Evolutionary conservation across 2,113 vertebrate genomes (phyloP).

Genomic region (Morone chrysops): DNA sequence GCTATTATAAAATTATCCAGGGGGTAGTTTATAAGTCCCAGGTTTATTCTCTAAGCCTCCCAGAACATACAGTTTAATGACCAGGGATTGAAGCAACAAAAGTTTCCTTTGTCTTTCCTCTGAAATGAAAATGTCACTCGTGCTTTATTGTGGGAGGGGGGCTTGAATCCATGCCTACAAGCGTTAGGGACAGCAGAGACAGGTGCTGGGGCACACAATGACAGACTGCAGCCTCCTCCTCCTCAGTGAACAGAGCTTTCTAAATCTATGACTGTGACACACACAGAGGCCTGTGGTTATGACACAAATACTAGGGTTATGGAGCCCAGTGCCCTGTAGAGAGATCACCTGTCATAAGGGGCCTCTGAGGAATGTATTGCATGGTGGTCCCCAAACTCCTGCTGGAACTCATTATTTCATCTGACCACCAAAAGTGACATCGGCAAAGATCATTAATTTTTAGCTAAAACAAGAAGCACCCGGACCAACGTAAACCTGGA

Average conservation of each 20-base stretch:
- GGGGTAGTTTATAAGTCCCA: background rate
- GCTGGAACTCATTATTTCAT: slow-evolving; percentile 13
- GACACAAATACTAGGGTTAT: slow-evolving; percentile 58
- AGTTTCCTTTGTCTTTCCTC: slow-evolving; percentile 3
- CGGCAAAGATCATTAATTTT: slow-evolving; percentile 18
- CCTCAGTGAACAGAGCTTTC: slow-evolving; percentile 43
- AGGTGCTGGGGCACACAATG: slow-evolving; percentile 65
- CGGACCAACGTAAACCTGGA: slow-evolving; percentile 16
- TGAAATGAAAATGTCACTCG: slow-evolving; percentile 47
- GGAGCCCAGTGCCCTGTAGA: slow-evolving; percentile 45
- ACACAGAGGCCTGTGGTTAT: slow-evolving; percentile 61
- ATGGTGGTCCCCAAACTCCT: slow-evolving; percentile 44
- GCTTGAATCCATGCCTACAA: slow-evolving; percentile 44
- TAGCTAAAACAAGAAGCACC: background rate
- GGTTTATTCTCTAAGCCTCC: background rate
- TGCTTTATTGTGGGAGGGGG: slow-evolving; percentile 42
- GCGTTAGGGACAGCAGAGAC: slow-evolving; percentile 52
- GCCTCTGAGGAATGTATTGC: slow-evolving; percentile 52
- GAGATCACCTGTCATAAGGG: slow-evolving; percentile 62
- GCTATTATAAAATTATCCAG: background rate
- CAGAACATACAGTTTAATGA: background rate
- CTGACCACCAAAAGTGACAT: slow-evolving; percentile 41
- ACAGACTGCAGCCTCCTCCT: slow-evolving; percentile 21
- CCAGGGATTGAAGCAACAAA: background rate
- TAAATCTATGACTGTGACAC: slow-evolving; percentile 74